phyloP scores from a whole-genome alignment of 2,113 vertebrate genomes.

The Zonotrichia leucophrys region DNA sequence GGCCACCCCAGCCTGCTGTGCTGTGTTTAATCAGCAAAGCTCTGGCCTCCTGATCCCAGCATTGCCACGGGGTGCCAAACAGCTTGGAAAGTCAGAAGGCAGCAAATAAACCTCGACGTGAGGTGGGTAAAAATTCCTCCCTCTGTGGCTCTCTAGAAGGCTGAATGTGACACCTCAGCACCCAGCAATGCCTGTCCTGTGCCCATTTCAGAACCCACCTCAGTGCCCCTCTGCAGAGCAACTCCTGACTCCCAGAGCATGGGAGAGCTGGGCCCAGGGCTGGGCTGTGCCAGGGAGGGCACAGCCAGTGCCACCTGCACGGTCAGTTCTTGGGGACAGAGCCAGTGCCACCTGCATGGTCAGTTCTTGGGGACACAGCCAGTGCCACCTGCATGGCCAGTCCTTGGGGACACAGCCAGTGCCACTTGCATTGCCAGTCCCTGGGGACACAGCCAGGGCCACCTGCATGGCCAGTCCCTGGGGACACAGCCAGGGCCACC shows the following conservation, averaged over 20 bases:
- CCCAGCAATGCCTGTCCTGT: not conserved
- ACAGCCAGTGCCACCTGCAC: no score
- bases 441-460: no score
- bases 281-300: not conserved
- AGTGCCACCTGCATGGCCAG: no score
- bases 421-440: no score
- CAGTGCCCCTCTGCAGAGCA: not conserved
- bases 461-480: no score
- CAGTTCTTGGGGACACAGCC: not conserved
- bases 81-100: not conserved
- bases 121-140: not conserved
- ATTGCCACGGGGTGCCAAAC: fast-evolving
- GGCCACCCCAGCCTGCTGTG: not conserved
- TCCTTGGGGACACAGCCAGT: not conserved
- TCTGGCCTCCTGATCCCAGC: not conserved
- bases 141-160: not conserved
- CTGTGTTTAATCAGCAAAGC: not conserved
- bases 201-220: not conserved
- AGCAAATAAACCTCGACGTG: not conserved
- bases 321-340: not conserved
- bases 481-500: not conserved
- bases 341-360: no score
- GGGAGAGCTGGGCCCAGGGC: fast-evolving
- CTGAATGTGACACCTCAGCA: not conserved
- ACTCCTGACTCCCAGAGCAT: fast-evolving